Base-by-base conservation (phyloP, 2,113 vertebrate genomes). In the Centropus unirufus region DNA sequence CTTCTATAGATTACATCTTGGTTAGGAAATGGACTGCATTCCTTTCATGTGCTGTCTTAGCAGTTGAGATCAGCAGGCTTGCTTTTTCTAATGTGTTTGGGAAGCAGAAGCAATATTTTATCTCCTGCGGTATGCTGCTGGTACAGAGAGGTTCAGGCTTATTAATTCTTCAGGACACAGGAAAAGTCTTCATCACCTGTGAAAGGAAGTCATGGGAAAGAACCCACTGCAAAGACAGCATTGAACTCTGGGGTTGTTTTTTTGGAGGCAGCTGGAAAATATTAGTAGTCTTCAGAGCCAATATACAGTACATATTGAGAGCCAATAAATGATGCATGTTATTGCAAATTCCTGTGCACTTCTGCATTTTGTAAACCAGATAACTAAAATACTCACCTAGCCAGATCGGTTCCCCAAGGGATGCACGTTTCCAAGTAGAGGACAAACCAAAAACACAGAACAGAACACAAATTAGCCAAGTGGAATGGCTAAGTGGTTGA, bases 21-120 rank as follows among this genome's bases (percentile, higher is more conserved):
- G 91, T 93, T 95, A 96, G 95, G 91, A 97, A 97, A 97, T 97
- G 93, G 94, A 91, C 94, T 95, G 58, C 91, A 95, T 97, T 97
- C 95, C 87, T 92, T 95, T 96, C 94, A 91, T 95, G 89, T 95
- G 95, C 95, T 95, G 94, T 95, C 92, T 96, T 97, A 95, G 93
- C 94, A 96, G 90, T 94, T 84, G 80, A 86, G 93, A 93, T 95
- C 94, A 97, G 96, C 96, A 96, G 96, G 89, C 91, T 90, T 87
- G 92, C 90, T 89, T 90, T 92, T 96, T 70, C 82, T 96, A 92
- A 96, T 93, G 94, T 94, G 90, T 96, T 95, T 94, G 90, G 92
- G 90, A 96, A 94, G 88, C 90, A 92, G 92, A 51, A 91, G 95
- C 85, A 93, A 90, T 95, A 92, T 96, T 94, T 96, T 96, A 86